These are phyloP conservation scores for Sisor rabdophorus DNA, from an alignment of 2,113 vertebrate genomes.

Conservation along the genomic window DNA sequence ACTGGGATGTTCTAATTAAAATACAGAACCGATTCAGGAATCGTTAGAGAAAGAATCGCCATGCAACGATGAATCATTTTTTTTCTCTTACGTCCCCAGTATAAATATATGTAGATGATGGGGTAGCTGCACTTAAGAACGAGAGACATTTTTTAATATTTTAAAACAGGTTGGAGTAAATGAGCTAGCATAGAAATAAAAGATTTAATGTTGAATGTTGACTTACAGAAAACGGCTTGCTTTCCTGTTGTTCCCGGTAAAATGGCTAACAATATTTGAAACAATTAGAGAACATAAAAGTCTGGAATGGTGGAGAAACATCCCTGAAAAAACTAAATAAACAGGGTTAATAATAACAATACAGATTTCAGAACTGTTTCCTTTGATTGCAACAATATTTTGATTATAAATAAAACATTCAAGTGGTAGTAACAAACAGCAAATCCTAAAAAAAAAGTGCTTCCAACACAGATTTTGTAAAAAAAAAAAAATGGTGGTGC, in stretches of 20 bases:
- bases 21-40: no score
- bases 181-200: neutral
- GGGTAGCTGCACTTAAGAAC: neutral
- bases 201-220: neutral
- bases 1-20: no score
- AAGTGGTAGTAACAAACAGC: neutral
- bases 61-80: no score
- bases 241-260: conserved; percentile 19
- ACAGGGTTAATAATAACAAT: neutral
- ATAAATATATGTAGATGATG: conserved; percentile 13
- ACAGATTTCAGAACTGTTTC: neutral
- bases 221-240: conserved; percentile 1
- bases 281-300: neutral
- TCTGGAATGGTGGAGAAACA: neutral
- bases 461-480: neutral
- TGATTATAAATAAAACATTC: neutral
- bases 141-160: neutral
- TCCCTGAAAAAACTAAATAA: neutral
- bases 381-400: neutral
- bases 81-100: neutral
- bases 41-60: no score
- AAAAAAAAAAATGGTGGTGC: neutral
- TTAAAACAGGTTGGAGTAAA: neutral
- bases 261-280: neutral
- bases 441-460: neutral